Conservation (phyloP, 1,140 invertebrate genomes). For the Philotrypesis tridentata region DNA sequence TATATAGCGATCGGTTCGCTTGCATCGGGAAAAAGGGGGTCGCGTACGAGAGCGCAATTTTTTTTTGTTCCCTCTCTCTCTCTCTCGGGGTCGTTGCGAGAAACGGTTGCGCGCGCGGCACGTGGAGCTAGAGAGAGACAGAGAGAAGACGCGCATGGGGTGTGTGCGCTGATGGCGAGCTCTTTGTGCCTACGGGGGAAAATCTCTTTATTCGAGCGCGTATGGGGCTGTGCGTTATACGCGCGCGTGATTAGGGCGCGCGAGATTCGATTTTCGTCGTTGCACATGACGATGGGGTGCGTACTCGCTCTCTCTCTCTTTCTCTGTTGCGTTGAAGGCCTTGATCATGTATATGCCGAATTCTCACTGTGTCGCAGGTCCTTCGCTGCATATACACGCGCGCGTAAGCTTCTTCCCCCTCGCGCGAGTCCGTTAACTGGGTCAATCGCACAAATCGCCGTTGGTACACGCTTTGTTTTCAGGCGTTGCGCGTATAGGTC, state of each 20-base stretch:
- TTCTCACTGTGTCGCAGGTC: background rate
- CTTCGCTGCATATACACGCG: background rate
- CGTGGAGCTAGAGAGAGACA: constrained; percentile 31
- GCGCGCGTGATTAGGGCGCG: background rate
- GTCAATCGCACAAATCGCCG: background rate
- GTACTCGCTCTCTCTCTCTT: background rate
- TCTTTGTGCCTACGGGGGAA: background rate
- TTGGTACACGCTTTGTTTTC: background rate
- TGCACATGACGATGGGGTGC: background rate
- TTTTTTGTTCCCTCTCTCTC: background rate
- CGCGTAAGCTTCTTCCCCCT: background rate
- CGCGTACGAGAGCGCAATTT: background rate
- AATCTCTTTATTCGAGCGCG: constrained; percentile 37
- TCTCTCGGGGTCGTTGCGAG: constrained; percentile 45
- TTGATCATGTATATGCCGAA: background rate
- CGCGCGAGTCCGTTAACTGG: background rate
- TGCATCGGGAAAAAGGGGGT: background rate
- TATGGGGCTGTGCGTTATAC: background rate
- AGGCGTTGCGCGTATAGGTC: too few species aligned
- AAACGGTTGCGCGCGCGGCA: constrained; percentile 52
- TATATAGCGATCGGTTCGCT: background rate
- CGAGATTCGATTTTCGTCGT: background rate
- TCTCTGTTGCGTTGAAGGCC: background rate
- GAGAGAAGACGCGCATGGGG: constrained; percentile 8
- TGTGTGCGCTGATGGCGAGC: constrained; percentile 16